These are phyloP conservation scores for Xylocopa sonorina DNA, from an alignment of 1,140 invertebrate species.

Conservation along the genomic window DNA sequence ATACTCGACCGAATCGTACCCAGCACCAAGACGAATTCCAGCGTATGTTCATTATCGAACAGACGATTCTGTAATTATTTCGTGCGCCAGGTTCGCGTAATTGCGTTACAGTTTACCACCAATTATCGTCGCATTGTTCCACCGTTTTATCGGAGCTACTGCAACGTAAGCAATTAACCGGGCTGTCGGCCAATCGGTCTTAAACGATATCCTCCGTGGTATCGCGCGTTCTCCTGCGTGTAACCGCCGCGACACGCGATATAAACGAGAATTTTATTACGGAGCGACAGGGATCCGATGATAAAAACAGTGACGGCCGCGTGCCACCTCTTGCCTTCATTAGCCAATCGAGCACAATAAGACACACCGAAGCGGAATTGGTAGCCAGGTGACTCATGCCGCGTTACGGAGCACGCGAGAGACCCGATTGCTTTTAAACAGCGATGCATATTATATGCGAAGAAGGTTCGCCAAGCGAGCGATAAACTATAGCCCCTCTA, in stretches of 20 bases:
- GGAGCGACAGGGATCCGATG: not conserved
- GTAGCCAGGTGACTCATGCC: conserved; percentile 44
- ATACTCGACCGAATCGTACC: too few relatives aligned
- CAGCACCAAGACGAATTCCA: too few relatives aligned
- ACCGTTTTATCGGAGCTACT: not conserved
- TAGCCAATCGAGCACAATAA: conserved; percentile 45
- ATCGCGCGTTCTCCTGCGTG: not conserved
- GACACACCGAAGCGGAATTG: conserved; percentile 20
- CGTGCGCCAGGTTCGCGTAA: not conserved
- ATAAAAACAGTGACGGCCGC: not conserved
- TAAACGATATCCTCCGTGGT: conserved; percentile 22
- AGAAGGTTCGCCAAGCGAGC: not conserved
- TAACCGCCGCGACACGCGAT: not conserved
- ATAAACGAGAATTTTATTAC: conserved; percentile 32
- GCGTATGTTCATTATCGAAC: conserved; percentile 11
- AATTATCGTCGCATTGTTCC: conserved; percentile 30
- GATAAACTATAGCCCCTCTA: conserved; percentile 8
- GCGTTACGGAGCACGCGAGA: conserved; percentile 35
- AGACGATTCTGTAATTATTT: conserved; percentile 25
- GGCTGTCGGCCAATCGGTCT: conserved; percentile 15
- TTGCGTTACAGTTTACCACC: conserved; percentile 25
- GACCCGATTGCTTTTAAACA: conserved; percentile 48
- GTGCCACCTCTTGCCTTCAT: conserved; percentile 20
- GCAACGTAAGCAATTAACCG: conserved; percentile 33
- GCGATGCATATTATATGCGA: conserved; percentile 37